Percentiles rank a stretch among this genome's conserved stretches.
Conservation (phyloP, 2,888 invertebrate species). For the Diachrysia chrysitis region DNA sequence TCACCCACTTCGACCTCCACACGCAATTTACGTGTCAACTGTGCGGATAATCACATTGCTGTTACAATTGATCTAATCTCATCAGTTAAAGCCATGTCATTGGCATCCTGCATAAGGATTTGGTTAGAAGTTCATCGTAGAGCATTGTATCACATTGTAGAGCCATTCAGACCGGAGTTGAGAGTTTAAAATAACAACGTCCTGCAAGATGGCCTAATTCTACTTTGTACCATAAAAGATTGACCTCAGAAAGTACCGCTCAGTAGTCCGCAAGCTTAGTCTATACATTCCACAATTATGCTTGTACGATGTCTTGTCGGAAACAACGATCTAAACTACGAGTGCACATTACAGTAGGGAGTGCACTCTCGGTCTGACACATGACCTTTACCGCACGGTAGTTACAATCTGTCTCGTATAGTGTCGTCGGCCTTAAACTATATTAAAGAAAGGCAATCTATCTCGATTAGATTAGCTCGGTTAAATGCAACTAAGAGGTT, state of each 20-base stretch:
- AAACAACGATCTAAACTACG: neutral
- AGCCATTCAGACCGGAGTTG: neutral
- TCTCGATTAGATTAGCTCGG: slow-evolving; percentile 2
- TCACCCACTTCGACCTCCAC: neutral
- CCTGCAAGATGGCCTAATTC: neutral
- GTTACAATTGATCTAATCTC: slow-evolving; percentile 5
- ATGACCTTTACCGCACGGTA: neutral
- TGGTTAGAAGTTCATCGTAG: neutral
- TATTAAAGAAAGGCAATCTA: slow-evolving; percentile 4
- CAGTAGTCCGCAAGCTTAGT: neutral
- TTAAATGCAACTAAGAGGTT: slow-evolving; percentile 1
- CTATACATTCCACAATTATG: neutral
- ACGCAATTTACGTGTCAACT: neutral
- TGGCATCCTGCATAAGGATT: neutral
- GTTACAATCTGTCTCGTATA: neutral
- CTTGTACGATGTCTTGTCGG: neutral
- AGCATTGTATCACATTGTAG: no score
- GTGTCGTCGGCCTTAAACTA: neutral
- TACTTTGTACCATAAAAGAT: slow-evolving; percentile 4
- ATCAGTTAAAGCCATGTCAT: slow-evolving; percentile 3
- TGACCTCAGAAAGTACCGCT: slow-evolving; percentile 4
- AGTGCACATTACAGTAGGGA: neutral
- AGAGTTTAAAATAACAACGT: neutral
- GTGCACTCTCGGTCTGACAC: slow-evolving; percentile 4
- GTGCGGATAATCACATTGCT: neutral